Conservation (phyloP, 2,888 invertebrate genomes). For the Crossocerus cetratus region DNA sequence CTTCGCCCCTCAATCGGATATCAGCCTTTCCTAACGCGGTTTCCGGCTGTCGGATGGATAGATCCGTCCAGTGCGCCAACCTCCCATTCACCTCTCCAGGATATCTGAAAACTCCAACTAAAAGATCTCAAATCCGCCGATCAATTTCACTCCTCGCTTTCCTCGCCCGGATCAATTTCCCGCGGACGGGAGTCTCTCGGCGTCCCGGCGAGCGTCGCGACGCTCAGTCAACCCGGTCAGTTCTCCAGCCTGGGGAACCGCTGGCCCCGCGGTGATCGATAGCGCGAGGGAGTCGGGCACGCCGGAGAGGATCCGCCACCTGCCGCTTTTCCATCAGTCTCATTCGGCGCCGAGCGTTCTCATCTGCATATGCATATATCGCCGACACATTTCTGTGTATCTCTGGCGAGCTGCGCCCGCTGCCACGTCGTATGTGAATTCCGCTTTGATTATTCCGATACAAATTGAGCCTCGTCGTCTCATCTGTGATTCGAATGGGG, state of each 20-base stretch:
- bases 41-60: not conserved
- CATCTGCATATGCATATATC: too few species aligned
- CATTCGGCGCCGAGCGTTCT: too few species aligned
- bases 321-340: constrained; percentile 34
- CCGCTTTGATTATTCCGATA: too few species aligned
- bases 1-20: not conserved
- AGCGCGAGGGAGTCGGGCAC: too few species aligned
- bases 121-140: not conserved
- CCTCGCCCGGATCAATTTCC: constrained; percentile 4
- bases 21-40: not conserved
- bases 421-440: too few species aligned
- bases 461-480: too few species aligned
- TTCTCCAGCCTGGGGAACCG: constrained; percentile 28
- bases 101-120: not conserved
- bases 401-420: too few species aligned
- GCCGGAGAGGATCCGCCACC: too few species aligned
- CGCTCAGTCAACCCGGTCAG: constrained; percentile 35
- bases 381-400: too few species aligned
- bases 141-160: too few species aligned
- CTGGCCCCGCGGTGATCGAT: too few species aligned
- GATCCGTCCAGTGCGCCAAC: not conserved
- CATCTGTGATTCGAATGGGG: too few species aligned
- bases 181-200: constrained; percentile 14
- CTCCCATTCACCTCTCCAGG: not conserved
- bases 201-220: constrained; percentile 38